These are phyloP conservation scores for Telmatherina bonti DNA, from an alignment of 2,797 vertebrate species.

Conservation along the genomic window DNA sequence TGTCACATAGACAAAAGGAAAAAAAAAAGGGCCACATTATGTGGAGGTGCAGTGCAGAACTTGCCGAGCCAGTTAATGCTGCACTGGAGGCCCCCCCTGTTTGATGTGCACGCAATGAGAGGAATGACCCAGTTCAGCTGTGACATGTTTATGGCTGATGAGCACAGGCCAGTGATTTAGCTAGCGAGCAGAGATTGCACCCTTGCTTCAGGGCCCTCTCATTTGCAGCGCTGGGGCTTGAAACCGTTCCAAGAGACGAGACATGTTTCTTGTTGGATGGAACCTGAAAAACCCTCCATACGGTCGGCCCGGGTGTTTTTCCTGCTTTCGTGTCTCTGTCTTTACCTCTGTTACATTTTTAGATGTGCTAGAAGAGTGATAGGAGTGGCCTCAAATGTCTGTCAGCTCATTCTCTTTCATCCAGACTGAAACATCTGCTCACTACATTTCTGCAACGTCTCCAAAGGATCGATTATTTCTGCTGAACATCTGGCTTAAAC, in stretches of 20 bases:
- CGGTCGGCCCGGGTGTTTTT: slow-evolving; percentile 19
- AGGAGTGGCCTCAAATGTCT: background rate
- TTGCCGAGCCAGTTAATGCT: slow-evolving; percentile 22
- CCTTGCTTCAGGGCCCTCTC: slow-evolving; percentile 76
- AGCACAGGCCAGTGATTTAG: slow-evolving; percentile 79
- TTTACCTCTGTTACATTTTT: slow-evolving; percentile 15
- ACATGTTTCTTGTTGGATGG: slow-evolving; percentile 58
- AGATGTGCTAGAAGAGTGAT: background rate
- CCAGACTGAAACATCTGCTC: background rate
- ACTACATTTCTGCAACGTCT: background rate
- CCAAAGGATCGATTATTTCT: background rate
- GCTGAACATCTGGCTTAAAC: slow-evolving; percentile 2
- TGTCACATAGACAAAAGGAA: slow-evolving; percentile 55
- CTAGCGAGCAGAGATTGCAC: slow-evolving; percentile 73
- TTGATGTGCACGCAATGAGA: slow-evolving; percentile 66
- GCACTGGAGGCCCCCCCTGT: slow-evolving; percentile 50
- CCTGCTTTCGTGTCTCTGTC: slow-evolving; percentile 22
- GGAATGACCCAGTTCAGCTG: slow-evolving; percentile 79
- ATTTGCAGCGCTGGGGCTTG: slow-evolving; percentile 69
- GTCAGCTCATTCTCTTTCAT: background rate
- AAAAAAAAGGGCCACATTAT: slow-evolving; percentile 58
- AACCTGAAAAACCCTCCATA: slow-evolving; percentile 43
- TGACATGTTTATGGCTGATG: slow-evolving; percentile 81
- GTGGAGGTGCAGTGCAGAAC: slow-evolving; percentile 54
- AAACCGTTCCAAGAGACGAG: slow-evolving; percentile 63